Base-by-base conservation (phyloP, 2,888 invertebrate species). In the Physocephala rufipes region DNA sequence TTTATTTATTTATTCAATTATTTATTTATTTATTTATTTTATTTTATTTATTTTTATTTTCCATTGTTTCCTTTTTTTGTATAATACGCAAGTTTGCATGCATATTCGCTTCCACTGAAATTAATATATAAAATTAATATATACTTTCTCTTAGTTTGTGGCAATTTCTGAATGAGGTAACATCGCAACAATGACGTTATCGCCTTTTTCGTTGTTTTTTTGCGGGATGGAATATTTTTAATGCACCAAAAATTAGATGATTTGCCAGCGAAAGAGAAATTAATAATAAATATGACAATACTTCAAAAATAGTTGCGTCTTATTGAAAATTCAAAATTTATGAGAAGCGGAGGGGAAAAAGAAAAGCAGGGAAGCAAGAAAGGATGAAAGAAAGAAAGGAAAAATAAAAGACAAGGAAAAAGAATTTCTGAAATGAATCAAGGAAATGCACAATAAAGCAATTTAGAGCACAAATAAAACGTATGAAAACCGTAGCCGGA, bases 161-260 rank as follows among this genome's bases (percentile, higher is more conserved):
- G 74, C n/a, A n/a, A n/a, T 71, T 74, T 71, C 73, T 67, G 72
- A 71, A 74, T 73, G 72, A 55, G 55, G 24, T 62, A 73, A 71
- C 74, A 71, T 69, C 66, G 64, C 69, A 71, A 73, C 36, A 7
- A n/a, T 49, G 49, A 19, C 19, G n/a, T n/a, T n/a, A n/a, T 12
- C 49, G 12, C 12, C 49, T 49, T 49, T n/a, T 19, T 49, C 36
- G 36, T 36, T 4, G 16, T 12, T 49, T 49, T 49, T 7, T 12
- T n/a, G 49, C 49, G 12, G 7, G 12, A 19, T 2, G 49, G 9
- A 49, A 49, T 49, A n/a, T 12, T n/a, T 3, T 19, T 49, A 19
- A 49, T n/a, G 49, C 12, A 49, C 12, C 16, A n/a, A 15, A 49
- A 19, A 49, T 12, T 15, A 4, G 19, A 49, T n/a, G 16, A 49